Conservation (phyloP, 1,140 invertebrate genomes). For the Drosophila mayri region DNA sequence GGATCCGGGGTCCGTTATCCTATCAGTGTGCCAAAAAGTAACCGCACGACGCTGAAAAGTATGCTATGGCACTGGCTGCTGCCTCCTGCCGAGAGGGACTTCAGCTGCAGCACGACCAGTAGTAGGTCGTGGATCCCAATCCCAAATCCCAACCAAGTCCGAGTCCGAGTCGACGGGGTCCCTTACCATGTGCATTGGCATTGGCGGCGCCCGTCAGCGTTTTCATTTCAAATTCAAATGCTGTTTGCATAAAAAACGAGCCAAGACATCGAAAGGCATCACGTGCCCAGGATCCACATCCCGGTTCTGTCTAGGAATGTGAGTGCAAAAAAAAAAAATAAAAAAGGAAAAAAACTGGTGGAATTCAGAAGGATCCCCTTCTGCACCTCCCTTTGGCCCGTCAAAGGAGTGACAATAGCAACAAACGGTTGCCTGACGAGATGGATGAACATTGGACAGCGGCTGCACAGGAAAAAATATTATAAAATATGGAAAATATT, state of each 20-base stretch:
- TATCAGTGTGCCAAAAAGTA: conserved; percentile 65
- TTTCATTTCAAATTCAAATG: conserved; percentile 83
- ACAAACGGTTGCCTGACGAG: conserved; percentile 42
- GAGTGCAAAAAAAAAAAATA: conserved; percentile 8
- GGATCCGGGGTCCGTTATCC: conserved; percentile 37
- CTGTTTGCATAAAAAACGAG: conserved; percentile 78
- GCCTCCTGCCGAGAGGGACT: conserved; percentile 34
- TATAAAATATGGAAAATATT: neutral
- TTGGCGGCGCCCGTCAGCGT: conserved; percentile 53
- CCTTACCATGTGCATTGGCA: conserved; percentile 44
- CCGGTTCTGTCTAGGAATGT: neutral
- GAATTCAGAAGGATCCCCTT: neutral
- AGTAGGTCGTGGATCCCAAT: conserved; percentile 7
- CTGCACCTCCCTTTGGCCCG: neutral
- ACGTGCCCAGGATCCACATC: conserved; percentile 27
- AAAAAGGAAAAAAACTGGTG: neutral
- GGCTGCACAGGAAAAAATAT: neutral
- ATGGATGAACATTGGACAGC: conserved; percentile 14
- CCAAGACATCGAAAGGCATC: conserved; percentile 60
- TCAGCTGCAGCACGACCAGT: conserved; percentile 18
- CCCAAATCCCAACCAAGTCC: neutral
- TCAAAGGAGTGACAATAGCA: conserved; percentile 70
- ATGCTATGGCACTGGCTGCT: conserved; percentile 39
- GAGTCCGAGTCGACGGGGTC: neutral
- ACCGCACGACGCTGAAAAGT: conserved; percentile 68